phyloP scores from a whole-genome alignment of 2,888 invertebrate species.

The Xanthostigma xanthostigma region DNA sequence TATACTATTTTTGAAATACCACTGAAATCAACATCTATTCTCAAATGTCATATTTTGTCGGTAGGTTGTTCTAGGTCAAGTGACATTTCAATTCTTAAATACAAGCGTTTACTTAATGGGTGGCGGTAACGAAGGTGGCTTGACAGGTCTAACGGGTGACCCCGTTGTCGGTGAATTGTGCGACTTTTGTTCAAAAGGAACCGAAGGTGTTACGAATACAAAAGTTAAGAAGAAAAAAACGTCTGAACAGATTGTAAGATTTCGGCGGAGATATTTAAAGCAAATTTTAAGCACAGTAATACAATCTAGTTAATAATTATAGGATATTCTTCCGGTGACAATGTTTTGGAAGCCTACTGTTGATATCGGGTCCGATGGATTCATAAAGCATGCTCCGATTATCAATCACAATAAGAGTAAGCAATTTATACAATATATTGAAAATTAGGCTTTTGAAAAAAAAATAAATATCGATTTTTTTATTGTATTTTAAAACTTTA shows the following conservation, averaged over 20 bases:
- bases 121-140: slow-evolving; percentile 37
- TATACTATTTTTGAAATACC: too few species aligned
- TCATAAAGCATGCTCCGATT: slow-evolving; percentile 32
- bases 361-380: slow-evolving; percentile 34
- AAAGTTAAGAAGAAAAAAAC: slow-evolving; percentile 20
- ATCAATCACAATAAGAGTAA: slow-evolving; percentile 52
- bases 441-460: too few species aligned
- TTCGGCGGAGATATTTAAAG: not conserved
- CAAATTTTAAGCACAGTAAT: too few species aligned
- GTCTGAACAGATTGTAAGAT: slow-evolving; percentile 13
- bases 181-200: slow-evolving; percentile 13
- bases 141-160: slow-evolving; percentile 36
- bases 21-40: not conserved
- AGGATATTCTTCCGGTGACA: slow-evolving; percentile 44
- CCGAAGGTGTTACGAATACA: slow-evolving; percentile 17
- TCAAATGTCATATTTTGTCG: slow-evolving; percentile 10
- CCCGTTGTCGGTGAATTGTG: slow-evolving; percentile 35
- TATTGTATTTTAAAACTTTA: too few species aligned
- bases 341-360: slow-evolving; percentile 46
- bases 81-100: slow-evolving; percentile 52
- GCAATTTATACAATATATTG: slow-evolving; percentile 15
- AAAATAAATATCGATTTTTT: too few species aligned
- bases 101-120: slow-evolving; percentile 51
- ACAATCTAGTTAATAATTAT: slow-evolving; percentile 14
- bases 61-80: slow-evolving; percentile 53